Conservation (phyloP, 2,113 vertebrate species). For the Todiramphus saurophagus region DNA sequence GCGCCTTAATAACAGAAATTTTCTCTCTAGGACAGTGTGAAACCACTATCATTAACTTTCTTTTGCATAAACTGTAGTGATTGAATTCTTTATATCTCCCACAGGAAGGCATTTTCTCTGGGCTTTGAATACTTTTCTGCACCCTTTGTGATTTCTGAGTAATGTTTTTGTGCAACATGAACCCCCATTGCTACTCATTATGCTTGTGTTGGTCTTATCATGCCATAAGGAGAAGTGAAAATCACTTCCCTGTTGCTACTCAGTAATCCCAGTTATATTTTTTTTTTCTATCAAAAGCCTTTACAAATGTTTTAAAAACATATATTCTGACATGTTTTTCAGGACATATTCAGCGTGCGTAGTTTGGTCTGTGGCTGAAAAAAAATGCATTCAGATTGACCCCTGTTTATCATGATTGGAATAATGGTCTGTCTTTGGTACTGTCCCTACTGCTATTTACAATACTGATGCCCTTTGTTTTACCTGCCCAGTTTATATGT, state of each 20-base stretch:
- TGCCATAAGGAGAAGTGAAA: conserved; percentile 2
- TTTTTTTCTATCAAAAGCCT: not conserved
- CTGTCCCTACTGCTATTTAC: not conserved
- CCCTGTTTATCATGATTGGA: not conserved
- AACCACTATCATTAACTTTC: not conserved
- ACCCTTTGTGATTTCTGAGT: conserved; percentile 13
- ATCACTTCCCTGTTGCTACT: not conserved
- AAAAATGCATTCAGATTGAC: not conserved
- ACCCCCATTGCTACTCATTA: conserved; percentile 4
- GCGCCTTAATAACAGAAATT: not conserved
- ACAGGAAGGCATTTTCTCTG: conserved; percentile 7
- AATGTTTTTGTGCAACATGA: not conserved
- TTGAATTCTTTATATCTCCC: not conserved
- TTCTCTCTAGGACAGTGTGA: not conserved
- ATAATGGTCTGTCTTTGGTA: not conserved
- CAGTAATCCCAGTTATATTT: not conserved
- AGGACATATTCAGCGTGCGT: not conserved
- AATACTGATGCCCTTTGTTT: not conserved
- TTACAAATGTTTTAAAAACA: not conserved
- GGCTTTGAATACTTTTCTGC: conserved; percentile 15
- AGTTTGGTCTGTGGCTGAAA: not conserved
- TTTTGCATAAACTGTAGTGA: not conserved
- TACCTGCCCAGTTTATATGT: not conserved
- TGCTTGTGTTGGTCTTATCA: not conserved
- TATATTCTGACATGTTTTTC: not conserved